Evolutionary conservation across 2,888 invertebrate species (phyloP), one percentile per base, ranked within the genome.

Genomic region (Apamea crenata): DNA sequence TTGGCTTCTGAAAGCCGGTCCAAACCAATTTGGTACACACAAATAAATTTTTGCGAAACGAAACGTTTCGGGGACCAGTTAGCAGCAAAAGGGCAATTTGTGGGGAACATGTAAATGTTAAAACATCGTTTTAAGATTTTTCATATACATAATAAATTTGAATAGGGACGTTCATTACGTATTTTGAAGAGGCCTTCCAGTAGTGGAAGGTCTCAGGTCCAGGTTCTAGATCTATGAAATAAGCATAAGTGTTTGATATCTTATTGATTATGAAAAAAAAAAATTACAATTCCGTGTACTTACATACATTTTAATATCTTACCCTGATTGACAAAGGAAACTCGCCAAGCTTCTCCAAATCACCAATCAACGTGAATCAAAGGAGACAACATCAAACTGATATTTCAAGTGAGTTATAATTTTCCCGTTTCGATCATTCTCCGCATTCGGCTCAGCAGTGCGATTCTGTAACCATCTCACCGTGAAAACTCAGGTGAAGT

Each of bases 21-120:
- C n/a, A 29, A 50, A 83, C 36, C 63, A 81, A 72, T 85, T 81
- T 81, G 18, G 61, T 61, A 25, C n/a, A 36, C 36, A 50, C 14
- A 47, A 73, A 68, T 56, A n/a, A 21, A 53, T 78, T 73, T 80
- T 65, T 5, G 61, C 29, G 67, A 61, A 76, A 68, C 36, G 29
- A 36, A 82, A 47, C 53, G 53, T 36, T 77, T 63, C 16, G 21
- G n/a, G 63, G 47, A 56, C 16, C 18, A 67, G 29, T 74, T 44
- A 32, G 36, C 36, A 18, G 25, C 10, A 25, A 74, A 81, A 36
- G 18, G 36, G 47, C 47, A 75, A 77, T 61, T 18, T 63, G 25
- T 47, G 36, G 10, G 32, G n/a, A 12, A 44, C n/a, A 44, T 53
- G 8, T 40, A 16, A 50, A 50, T 16, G 16, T 61, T 78, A 10